phyloP scores from a whole-genome alignment of 2,888 invertebrate genomes.

The Athetis lepigone region DNA sequence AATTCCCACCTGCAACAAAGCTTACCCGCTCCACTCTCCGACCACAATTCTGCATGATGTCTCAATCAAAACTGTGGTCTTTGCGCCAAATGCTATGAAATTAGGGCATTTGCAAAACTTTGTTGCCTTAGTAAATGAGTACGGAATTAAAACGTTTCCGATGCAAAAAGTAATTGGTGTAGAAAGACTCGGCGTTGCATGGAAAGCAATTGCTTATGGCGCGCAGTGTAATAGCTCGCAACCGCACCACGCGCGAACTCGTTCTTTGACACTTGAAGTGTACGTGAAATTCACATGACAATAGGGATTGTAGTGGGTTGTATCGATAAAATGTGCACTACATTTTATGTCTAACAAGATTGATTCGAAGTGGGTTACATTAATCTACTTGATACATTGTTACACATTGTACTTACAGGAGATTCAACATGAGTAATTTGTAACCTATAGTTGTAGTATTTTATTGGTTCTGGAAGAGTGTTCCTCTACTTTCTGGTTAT shows the following conservation, averaged over 20 bases:
- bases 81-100: constrained; percentile 33
- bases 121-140: constrained; percentile 33
- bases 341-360: no score
- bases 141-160: constrained; percentile 59
- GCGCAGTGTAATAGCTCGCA: constrained; percentile 75
- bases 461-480: no score
- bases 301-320: constrained; percentile 58
- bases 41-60: constrained; percentile 32
- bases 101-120: constrained; percentile 35
- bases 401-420: no score
- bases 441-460: no score
- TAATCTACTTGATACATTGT: no score
- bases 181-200: constrained; percentile 67
- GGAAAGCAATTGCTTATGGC: constrained; percentile 80
- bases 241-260: constrained; percentile 79
- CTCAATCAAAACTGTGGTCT: constrained; percentile 44
- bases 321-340: constrained; percentile 45
- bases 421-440: no score
- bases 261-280: constrained; percentile 83
- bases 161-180: constrained; percentile 76
- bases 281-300: constrained; percentile 73
- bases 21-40: background rate
- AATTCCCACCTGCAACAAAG: constrained; percentile 27
- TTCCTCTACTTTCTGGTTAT: no score
- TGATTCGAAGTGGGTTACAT: no score